phyloP scores from a whole-genome alignment of 2,888 invertebrate species.

The Oligia latruncula region DNA sequence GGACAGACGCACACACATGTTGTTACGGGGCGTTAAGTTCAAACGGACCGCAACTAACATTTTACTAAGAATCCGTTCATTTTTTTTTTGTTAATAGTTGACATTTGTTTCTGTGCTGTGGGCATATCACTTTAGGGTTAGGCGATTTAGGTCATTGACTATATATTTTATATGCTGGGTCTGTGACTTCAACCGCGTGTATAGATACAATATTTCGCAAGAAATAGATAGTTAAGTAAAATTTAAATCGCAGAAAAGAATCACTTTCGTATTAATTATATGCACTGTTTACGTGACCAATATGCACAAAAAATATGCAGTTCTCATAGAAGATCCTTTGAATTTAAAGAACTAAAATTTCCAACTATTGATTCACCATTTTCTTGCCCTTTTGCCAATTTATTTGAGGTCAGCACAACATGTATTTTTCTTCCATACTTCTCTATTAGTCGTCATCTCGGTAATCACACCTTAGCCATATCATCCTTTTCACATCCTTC shows the following conservation, averaged over 20 bases:
- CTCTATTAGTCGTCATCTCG: neutral
- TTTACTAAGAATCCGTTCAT: slow-evolving; percentile 64
- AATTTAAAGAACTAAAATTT: neutral
- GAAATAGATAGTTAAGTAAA: no score
- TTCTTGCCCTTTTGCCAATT: neutral
- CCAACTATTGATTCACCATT: neutral
- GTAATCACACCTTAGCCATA: no score
- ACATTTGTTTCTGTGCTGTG: slow-evolving; percentile 42
- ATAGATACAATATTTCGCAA: neutral
- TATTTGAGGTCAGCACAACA: neutral
- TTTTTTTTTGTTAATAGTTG: slow-evolving; percentile 54
- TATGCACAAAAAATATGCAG: neutral
- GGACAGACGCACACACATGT: slow-evolving; percentile 67
- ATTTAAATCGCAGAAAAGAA: neutral
- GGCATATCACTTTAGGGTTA: slow-evolving; percentile 50
- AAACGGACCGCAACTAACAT: slow-evolving; percentile 68
- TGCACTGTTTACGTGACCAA: neutral
- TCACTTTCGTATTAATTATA: neutral
- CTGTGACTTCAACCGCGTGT: neutral
- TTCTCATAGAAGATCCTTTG: neutral
- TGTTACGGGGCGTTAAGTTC: slow-evolving; percentile 67
- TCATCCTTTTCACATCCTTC: neutral
- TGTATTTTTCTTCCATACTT: neutral
- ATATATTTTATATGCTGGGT: slow-evolving; percentile 6
- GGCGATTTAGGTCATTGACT: slow-evolving; percentile 44